phyloP scores from a whole-genome alignment of 2,113 vertebrate species.

The Sylvietta virens region DNA sequence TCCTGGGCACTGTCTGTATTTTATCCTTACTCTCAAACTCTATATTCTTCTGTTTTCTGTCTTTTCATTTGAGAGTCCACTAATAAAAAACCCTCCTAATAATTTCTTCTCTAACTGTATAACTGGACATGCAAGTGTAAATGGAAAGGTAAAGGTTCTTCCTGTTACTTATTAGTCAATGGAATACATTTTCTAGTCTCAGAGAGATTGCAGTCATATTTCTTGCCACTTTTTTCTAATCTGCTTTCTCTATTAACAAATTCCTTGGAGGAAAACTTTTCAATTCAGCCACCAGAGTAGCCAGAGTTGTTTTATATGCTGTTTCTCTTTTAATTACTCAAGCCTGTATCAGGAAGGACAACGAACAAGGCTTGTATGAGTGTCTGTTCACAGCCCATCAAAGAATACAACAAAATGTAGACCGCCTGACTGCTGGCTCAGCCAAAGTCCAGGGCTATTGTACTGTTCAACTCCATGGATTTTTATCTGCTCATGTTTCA shows the following conservation, averaged over 20 bases:
- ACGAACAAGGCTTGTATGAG: not conserved
- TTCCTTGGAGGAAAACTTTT: constrained; percentile 37
- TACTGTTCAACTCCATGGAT: not conserved
- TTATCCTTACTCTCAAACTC: not conserved
- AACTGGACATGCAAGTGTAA: constrained; percentile 28
- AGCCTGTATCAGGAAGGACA: not conserved
- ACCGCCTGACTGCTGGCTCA: not conserved
- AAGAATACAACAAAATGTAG: not conserved
- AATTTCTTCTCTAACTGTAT: not conserved
- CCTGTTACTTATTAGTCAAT: constrained; percentile 33
- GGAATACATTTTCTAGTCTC: constrained; percentile 44
- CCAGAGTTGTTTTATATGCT: not conserved
- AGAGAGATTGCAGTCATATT: constrained; percentile 44
- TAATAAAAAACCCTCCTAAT: constrained; percentile 1
- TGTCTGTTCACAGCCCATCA: not conserved
- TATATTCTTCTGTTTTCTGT: not conserved
- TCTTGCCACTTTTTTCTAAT: constrained; percentile 46
- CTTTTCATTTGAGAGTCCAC: not conserved
- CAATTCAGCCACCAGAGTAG: constrained; percentile 17
- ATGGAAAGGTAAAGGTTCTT: constrained; percentile 40
- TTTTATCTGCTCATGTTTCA: not conserved
- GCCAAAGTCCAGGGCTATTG: not conserved
- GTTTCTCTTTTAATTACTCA: constrained; percentile 19
- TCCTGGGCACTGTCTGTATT: not conserved
- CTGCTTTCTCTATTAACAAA: constrained; percentile 57